A percentile compares a stretch with the other conserved stretches of the same genome.
phyloP scores from a whole-genome alignment of 2,797 vertebrate species.

The Otus scops region DNA sequence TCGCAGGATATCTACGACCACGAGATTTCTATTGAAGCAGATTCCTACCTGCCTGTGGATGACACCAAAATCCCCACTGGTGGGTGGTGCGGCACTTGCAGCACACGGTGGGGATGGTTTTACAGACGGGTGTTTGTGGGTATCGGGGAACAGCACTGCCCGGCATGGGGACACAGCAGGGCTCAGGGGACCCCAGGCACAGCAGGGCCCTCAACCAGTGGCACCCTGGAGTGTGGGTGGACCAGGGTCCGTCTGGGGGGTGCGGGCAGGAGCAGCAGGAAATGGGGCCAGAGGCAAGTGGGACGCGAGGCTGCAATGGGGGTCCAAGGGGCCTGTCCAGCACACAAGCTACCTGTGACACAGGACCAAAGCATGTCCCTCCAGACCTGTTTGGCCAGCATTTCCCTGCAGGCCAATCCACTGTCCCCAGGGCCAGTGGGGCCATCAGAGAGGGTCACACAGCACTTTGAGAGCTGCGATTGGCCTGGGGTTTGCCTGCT shows the following conservation, averaged over 20 bases:
- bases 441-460: background rate
- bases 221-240: background rate
- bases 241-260: too few relatives aligned
- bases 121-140: background rate
- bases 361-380: background rate
- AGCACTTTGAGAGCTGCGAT: background rate
- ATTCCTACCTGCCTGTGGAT: slow-evolving; percentile 89
- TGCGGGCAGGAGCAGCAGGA: background rate
- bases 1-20: slow-evolving; percentile 88
- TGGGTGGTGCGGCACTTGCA: slow-evolving; percentile 35
- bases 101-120: background rate
- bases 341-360: background rate
- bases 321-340: background rate
- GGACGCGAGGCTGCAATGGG: background rate
- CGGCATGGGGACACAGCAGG: background rate
- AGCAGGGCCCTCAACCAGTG: background rate
- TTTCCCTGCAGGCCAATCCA: background rate
- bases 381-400: background rate
- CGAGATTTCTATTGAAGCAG: slow-evolving; percentile 85
- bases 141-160: background rate
- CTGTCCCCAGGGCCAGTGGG: background rate
- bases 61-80: slow-evolving; percentile 90
- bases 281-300: background rate
- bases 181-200: background rate
- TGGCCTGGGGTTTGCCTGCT: background rate